phyloP scores from a whole-genome alignment of 1,140 invertebrate species.

The Tetraneura akinire region DNA sequence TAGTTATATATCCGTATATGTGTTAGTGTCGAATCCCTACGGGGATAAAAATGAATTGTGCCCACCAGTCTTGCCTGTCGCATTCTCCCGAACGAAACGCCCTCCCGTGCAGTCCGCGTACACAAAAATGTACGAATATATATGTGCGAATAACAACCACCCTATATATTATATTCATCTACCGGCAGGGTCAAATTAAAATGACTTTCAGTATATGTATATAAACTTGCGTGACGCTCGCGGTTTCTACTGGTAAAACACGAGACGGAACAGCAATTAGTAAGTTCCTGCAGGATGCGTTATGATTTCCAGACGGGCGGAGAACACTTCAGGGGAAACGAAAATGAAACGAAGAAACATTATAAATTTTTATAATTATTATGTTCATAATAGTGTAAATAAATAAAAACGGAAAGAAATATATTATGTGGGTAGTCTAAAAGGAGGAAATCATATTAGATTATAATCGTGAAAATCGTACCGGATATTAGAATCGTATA shows the following conservation, averaged over 20 bases:
- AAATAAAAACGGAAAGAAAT: background rate
- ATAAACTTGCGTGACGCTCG: conserved; percentile 21
- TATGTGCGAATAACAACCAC: background rate
- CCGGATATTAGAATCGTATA: background rate
- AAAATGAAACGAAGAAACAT: background rate
- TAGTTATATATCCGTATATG: background rate
- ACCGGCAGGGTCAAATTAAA: conserved; percentile 37
- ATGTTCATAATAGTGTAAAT: background rate
- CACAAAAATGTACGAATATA: no score
- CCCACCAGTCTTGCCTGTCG: conserved; percentile 22
- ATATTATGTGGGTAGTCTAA: no score
- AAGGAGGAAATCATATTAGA: background rate
- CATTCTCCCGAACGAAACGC: conserved; percentile 33
- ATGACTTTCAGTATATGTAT: conserved; percentile 4
- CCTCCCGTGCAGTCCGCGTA: background rate
- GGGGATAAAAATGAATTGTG: conserved; percentile 49
- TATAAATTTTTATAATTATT: no score
- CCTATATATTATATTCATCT: background rate
- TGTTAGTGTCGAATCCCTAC: background rate
- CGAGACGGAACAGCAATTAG: conserved; percentile 9
- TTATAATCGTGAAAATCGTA: background rate
- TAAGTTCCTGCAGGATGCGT: background rate
- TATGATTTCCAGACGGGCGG: conserved; percentile 19
- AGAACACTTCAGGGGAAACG: no score
- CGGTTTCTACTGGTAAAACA: conserved; percentile 22